These are phyloP conservation scores for Reinhardtius hippoglossoides DNA, from an alignment of 2,113 vertebrate species.

Conservation along the genomic window DNA sequence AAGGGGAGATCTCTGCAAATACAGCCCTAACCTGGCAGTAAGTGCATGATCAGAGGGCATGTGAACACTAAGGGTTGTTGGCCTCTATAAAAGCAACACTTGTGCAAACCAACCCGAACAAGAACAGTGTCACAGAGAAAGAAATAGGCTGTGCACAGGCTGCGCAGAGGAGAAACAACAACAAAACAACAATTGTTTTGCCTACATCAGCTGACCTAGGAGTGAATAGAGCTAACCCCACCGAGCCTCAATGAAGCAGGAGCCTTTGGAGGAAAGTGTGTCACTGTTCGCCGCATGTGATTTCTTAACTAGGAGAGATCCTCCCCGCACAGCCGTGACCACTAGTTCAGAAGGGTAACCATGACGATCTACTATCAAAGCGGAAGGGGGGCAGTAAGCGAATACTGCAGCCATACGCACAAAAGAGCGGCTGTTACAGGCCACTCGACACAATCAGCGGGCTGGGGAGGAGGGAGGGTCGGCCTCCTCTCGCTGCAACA, in stretches of 20 bases:
- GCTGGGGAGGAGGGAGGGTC: constrained; percentile 33
- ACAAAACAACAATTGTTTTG: constrained; percentile 73
- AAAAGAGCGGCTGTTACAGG: constrained; percentile 67
- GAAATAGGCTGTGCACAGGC: constrained; percentile 23
- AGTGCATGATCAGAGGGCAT: background rate
- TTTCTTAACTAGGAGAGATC: constrained; percentile 53
- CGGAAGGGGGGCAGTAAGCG: constrained; percentile 56
- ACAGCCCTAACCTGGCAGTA: background rate
- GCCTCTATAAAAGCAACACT: constrained; percentile 13
- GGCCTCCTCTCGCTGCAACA: constrained; percentile 56
- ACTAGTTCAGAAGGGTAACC: constrained; percentile 61
- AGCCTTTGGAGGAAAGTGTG: constrained; percentile 57
- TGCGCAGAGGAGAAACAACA: constrained; percentile 31
- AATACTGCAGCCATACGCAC: constrained; percentile 53
- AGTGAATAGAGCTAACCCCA: constrained; percentile 38
- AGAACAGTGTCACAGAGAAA: constrained; percentile 26
- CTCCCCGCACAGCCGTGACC: constrained; percentile 1
- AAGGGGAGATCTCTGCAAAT: background rate
- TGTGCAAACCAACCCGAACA: constrained; percentile 25
- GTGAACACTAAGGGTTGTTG: background rate
- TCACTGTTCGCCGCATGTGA: constrained; percentile 52
- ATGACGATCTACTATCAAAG: constrained; percentile 60
- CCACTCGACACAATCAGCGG: constrained; percentile 45
- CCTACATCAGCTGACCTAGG: constrained; percentile 69
- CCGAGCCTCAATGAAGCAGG: constrained; percentile 28